Percentiles rank a stretch among this genome's conserved stretches.
Conservation (phyloP, 2,113 vertebrate species). For the Pterocles orientalis region DNA sequence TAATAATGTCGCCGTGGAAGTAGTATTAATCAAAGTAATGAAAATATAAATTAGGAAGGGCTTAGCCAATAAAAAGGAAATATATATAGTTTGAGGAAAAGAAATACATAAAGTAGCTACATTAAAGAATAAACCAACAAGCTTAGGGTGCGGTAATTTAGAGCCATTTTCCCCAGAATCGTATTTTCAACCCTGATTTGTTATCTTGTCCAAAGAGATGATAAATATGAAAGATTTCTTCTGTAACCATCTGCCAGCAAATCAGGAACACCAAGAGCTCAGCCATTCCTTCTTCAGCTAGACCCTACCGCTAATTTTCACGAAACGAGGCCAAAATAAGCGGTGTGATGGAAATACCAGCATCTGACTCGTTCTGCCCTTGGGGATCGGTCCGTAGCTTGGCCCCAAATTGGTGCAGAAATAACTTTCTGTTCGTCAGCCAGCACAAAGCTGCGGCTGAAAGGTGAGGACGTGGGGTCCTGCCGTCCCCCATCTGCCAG, state of each 20-base stretch:
- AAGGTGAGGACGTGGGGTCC: not conserved
- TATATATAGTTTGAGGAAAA: not conserved
- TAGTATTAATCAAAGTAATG: slow-evolving; percentile 28
- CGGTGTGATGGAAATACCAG: rapidly evolving
- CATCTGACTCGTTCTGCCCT: too few relatives aligned
- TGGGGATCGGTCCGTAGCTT: too few relatives aligned
- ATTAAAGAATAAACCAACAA: not conserved
- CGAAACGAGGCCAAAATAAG: rapidly evolving
- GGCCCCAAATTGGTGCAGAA: not conserved
- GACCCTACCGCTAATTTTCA: rapidly evolving
- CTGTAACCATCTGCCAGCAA: not conserved
- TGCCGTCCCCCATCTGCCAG: too few relatives aligned
- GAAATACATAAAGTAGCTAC: slow-evolving; percentile 3
- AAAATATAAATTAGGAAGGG: slow-evolving; percentile 37
- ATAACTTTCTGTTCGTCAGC: not conserved
- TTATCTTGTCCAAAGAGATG: not conserved
- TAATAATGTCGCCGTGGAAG: not conserved
- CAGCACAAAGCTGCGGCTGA: not conserved
- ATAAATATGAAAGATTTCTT: not conserved
- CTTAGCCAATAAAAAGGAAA: slow-evolving; percentile 33
- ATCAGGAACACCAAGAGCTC: not conserved
- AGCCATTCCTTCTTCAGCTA: rapidly evolving
- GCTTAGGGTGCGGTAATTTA: not conserved
- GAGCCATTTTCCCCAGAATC: not conserved
- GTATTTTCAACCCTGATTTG: slow-evolving; percentile 1